Evolutionary conservation across 1,140 invertebrate genomes (phyloP).

Genomic region (Piezodorus guildinii): DNA sequence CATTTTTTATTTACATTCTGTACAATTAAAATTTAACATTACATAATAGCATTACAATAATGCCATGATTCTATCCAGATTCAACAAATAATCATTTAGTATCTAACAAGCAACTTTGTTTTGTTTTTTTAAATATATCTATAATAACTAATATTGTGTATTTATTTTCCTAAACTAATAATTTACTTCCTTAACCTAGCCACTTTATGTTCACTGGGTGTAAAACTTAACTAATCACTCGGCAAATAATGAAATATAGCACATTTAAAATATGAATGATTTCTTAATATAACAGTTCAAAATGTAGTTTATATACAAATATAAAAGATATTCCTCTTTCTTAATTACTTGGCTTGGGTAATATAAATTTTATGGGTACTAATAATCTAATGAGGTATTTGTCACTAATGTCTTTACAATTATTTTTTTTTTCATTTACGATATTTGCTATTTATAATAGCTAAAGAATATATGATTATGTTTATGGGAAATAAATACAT

Average conservation of each 20-base stretch:
- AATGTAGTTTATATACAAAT: slow-evolving; percentile 3
- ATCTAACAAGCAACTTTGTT: slow-evolving; percentile 10
- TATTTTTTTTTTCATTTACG: slow-evolving; percentile 1
- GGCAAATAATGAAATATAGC: slow-evolving; percentile 1
- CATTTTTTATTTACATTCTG: slow-evolving; percentile 19
- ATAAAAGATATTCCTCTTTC: slow-evolving; percentile 15
- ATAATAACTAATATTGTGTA: slow-evolving; percentile 5
- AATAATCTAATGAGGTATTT: slow-evolving; percentile 12
- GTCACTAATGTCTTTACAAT: slow-evolving; percentile 14
- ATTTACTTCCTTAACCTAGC: slow-evolving; percentile 2
- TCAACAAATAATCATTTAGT: slow-evolving; percentile 7
- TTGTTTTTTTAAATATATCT: background rate
- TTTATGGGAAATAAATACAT: background rate
- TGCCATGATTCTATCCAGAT: background rate
- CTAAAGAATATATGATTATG: background rate
- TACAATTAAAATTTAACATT: slow-evolving; percentile 15
- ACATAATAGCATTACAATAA: background rate
- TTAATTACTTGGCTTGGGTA: slow-evolving; percentile 12
- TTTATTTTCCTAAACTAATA: slow-evolving; percentile 5
- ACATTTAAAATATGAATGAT: slow-evolving; percentile 11
- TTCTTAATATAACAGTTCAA: slow-evolving; percentile 15
- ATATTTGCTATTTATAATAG: background rate
- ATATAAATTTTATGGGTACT: slow-evolving; percentile 4
- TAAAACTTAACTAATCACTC: background rate
- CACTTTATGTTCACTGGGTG: slow-evolving; percentile 9